Conservation (phyloP, 2,888 invertebrate genomes). For the Clepsis dumicolana region DNA sequence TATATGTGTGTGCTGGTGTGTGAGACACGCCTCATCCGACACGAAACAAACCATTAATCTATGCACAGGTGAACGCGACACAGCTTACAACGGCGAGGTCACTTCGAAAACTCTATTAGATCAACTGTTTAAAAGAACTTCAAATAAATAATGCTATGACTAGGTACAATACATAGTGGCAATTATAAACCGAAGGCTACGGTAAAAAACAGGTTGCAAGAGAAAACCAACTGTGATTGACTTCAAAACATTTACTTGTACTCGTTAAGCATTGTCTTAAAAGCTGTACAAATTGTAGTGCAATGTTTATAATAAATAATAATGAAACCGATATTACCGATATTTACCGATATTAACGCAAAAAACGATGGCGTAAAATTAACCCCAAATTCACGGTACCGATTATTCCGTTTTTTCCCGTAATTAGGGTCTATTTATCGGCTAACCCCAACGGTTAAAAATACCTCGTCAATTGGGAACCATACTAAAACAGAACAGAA, state of each 20-base stretch:
- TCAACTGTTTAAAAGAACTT: too few species aligned
- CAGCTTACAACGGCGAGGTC: neutral
- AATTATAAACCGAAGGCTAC: too few species aligned
- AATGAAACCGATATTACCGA: too few species aligned
- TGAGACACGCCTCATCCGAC: conserved; percentile 10
- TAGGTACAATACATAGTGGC: too few species aligned
- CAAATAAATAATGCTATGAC: too few species aligned
- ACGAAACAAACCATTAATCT: conserved; percentile 22
- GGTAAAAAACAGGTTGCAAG: too few species aligned
- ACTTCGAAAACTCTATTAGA: neutral
- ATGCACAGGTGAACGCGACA: conserved; percentile 15
- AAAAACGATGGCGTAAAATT: neutral
- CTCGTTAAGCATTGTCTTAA: too few species aligned
- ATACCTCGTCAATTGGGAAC: conserved; percentile 6
- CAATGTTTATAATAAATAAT: neutral
- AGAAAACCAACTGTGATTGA: too few species aligned
- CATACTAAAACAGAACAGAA: neutral
- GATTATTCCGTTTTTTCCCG: neutral
- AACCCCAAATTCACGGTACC: neutral
- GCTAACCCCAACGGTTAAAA: neutral
- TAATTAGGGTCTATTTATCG: conserved; percentile 4
- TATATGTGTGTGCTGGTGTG: neutral
- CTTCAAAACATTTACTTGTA: too few species aligned
- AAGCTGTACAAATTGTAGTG: too few species aligned
- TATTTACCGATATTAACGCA: neutral